Base-by-base conservation (phyloP, 1,140 invertebrate species). In the Neoseiulus cucumeris region DNA sequence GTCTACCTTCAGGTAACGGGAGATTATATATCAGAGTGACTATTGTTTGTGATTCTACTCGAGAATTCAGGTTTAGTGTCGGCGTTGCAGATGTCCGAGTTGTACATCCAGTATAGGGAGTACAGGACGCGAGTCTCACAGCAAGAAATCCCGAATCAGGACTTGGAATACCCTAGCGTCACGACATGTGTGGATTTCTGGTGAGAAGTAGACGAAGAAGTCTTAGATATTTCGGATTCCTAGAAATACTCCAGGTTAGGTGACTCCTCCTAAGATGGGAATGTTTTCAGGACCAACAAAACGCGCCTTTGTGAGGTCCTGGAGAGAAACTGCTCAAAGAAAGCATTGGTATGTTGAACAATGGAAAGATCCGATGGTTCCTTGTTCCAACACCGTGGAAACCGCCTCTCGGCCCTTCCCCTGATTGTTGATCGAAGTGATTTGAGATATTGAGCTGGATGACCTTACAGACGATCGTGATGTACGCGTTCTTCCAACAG, bases 161-260 rank as follows among this genome's bases (percentile, higher is more conserved):
- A 25, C 17, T 20, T 59, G 12, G 25, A 59, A 9, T 59, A 18
- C 22, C 51, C 51, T 14, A 59, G 51, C 51, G 22, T 59, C 33
- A 59, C 51, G 9, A 59, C 51, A 12, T 59, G 51, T 59, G 51
- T 59, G 2, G 51, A 59, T 25, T 59, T 59, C 51, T 59, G 51
- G 51, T 59, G 22, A 33, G 22, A 59, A 17, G 17, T 20, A 9
- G 9, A 39, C 33, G 33, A 39, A 39, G 33, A 39, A 39, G n/a
- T n/a, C n/a, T n/a, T n/a, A n/a, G n/a, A n/a, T n/a, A n/a, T n/a
- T n/a, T n/a, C n/a, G n/a, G n/a, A n/a, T n/a, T n/a, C n/a, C n/a
- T n/a, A n/a, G n/a, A n/a, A n/a, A n/a, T n/a, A n/a, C n/a, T n/a
- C n/a, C n/a, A n/a, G n/a, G n/a, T n/a, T n/a, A n/a, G n/a, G n/a